Evolutionary conservation across 1,140 invertebrate genomes (phyloP).

Genomic region (Dufourea novaeangliae): DNA sequence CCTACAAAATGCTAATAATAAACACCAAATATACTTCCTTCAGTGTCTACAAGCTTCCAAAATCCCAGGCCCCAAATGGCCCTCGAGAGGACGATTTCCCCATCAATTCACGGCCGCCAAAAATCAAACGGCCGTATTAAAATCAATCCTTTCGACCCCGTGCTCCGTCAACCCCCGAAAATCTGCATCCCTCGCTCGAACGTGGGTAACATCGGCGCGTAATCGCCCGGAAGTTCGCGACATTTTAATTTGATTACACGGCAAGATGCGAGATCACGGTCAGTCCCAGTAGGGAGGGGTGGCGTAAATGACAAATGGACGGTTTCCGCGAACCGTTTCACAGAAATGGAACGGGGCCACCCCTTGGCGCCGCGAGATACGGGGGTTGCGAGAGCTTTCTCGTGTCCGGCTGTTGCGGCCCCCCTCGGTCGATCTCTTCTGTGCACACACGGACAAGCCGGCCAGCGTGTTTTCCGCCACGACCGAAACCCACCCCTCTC

Average conservation of each 20-base stretch:
- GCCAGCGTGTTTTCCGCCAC: slow-evolving; percentile 43
- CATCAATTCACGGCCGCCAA: too few relatives aligned
- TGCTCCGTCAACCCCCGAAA: neutral
- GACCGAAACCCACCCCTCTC: slow-evolving; percentile 3
- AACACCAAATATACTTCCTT: too few relatives aligned
- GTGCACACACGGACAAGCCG: slow-evolving; percentile 39
- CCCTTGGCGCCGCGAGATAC: slow-evolving; percentile 55
- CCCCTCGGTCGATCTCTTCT: slow-evolving; percentile 69
- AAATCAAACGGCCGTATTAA: too few relatives aligned
- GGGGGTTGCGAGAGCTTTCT: slow-evolving; percentile 76
- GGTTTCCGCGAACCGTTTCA: slow-evolving; percentile 44
- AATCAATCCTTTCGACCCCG: neutral
- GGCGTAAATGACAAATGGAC: slow-evolving; percentile 48
- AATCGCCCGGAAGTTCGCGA: slow-evolving; percentile 12
- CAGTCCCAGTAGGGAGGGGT: too few relatives aligned
- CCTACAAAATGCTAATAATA: too few relatives aligned
- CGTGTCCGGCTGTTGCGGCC: slow-evolving; percentile 71
- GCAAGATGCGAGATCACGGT: slow-evolving; percentile 12
- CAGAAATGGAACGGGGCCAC: slow-evolving; percentile 36
- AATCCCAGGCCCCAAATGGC: too few relatives aligned
- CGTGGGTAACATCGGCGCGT: neutral
- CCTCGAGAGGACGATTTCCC: too few relatives aligned
- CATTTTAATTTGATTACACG: slow-evolving; percentile 53
- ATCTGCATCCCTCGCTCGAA: neutral
- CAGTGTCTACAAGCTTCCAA: too few relatives aligned